phyloP scores from a whole-genome alignment of 2,113 vertebrate species.

The Merops nubicus region DNA sequence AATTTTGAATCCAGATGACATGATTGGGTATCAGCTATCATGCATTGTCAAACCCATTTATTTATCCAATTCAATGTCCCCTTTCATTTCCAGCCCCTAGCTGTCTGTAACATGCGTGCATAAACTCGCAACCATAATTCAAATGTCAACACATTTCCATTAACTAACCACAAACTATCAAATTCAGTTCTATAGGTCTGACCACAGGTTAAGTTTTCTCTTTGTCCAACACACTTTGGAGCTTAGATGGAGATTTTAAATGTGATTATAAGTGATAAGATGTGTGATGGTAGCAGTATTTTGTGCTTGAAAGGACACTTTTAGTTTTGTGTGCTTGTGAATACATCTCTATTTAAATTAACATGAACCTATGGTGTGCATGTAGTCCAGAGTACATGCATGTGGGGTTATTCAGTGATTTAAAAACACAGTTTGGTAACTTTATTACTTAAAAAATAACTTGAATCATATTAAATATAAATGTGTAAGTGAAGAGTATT shows the following conservation, averaged over 20 bases:
- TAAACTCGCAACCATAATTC: not conserved
- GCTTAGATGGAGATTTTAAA: not conserved
- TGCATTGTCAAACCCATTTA: not conserved
- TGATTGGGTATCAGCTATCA: not conserved
- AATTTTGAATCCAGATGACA: not conserved
- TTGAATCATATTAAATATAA: not conserved
- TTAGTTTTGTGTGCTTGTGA: not conserved
- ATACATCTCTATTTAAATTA: not conserved
- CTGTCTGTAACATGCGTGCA: not conserved
- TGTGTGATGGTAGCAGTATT: not conserved
- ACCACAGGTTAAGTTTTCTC: not conserved
- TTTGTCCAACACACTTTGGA: not conserved
- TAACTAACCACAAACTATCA: conserved; percentile 20
- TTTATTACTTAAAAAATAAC: not conserved
- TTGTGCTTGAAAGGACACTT: not conserved
- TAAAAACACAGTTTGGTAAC: not conserved
- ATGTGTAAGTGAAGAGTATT: not conserved
- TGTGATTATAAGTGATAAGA: not conserved
- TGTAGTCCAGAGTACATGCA: not conserved
- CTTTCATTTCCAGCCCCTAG: not conserved
- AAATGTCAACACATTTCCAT: conserved; percentile 24
- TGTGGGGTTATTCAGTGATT: not conserved
- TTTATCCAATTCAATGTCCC: not conserved
- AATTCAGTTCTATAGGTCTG: not conserved
- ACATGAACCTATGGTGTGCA: not conserved